Base-by-base conservation (phyloP, 2,797 vertebrate species). In the Takifugu ocellatus region DNA sequence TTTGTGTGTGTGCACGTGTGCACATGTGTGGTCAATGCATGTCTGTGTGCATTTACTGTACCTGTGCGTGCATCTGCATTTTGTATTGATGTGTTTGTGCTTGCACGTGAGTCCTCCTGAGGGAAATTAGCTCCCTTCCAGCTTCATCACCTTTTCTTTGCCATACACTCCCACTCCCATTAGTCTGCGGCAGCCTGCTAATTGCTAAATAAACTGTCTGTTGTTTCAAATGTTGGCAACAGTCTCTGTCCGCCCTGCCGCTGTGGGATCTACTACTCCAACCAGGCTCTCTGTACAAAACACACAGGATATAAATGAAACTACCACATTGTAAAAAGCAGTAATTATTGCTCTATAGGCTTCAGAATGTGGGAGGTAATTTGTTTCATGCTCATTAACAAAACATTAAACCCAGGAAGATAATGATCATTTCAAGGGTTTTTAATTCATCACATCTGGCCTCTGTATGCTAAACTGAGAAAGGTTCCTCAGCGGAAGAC, bases 121-220 rank as follows among this genome's bases (percentile, higher is more conserved):
- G 90, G 90, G 90, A 92, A 91, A 90, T 89, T 88, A 88, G 72
- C 72, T 43, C 65, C 70, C 74, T 82, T 73, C 79, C 71, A 46
- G 72, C 70, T 67, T 67, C 8, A 62, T 81, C 69, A 84, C 72
- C 74, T 75, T 67, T 68, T 62, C 73, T 70, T 56, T 72, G 75
- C 79, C 68, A 66, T 75, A 75, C 73, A 60, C 85, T 75, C 85
- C 88, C 82, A 54, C 73, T 84, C 82, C 87, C 87, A 79, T 61
- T 0, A 77, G 88, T 33, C 33, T 33, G 43, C 4, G 70, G 58
- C 77, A 51, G 68, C 45, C 62, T 68, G 74, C 8, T 90, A 85
- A 87, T 88, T 88, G 83, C 81, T 80, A 75, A 84, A 82, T 79
- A 74, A 74, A 73, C 65, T 79, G 59, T 78, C 83, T 86, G 82